Evolutionary conservation across 64 coral and sea anemone genomes (phyloP), one percentile per base, ranked within the genome.

Genomic region (Dendrophyllia cribrosa): DNA sequence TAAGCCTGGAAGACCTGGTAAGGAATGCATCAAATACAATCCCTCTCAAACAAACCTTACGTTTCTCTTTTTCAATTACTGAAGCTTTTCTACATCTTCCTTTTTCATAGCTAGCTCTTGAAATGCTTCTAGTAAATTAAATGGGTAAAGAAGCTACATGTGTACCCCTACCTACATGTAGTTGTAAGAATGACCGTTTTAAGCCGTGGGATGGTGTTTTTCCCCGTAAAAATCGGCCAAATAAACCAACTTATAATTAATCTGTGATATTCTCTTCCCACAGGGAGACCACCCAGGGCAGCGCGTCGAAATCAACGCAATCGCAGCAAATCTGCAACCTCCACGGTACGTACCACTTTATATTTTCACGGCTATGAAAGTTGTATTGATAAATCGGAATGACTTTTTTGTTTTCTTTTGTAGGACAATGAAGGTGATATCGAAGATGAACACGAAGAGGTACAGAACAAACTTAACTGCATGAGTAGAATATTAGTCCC

Each of bases 401-500:
- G 47, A 79, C 23, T 66, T 43, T 7, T 15, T 82, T 16, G 10
- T 64, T 46, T 67, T 67, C 9, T 68, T 13, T 93, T 79, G 44
- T 56, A 96, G 95, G 95, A 96, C 46, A 96, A 96, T 82, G 95
- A 96, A 90, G 89, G 79, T 67, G 95, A 94, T 66, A 23, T 88
- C 13, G 95, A 96, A 75, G 95, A 96, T 49, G 95, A 96, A 59
- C 77, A 89, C 58, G 95, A 96, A 13, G 95, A 96, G 95, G 95
- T 96, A 86, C 4, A 23, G 65, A 9, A 5, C 1, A 5, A 7
- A 12, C 15, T 56, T 43, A 7, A 7, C 52, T 84, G 23, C 14
- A 51, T 6, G 19, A 3, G 15, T 11, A 34, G 7, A 44, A 43
- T n/a, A 51, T 16, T 9, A 51, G 5, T 51, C 10, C 22, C 70